Base-by-base conservation (phyloP, 2,113 vertebrate genomes). In the Coptodon bakossiorum region DNA sequence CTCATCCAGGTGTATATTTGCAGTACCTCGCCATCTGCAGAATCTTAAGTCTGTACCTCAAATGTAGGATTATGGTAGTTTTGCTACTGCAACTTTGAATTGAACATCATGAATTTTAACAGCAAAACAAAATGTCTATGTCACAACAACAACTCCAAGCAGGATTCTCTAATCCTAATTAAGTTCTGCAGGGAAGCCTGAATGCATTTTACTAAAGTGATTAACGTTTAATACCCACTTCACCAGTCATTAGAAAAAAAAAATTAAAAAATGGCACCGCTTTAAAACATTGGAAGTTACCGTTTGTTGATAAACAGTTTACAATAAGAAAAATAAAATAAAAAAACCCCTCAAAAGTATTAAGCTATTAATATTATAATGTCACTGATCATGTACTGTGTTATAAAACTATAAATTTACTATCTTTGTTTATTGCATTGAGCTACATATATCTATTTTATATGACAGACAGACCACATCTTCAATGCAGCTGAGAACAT, bases 351-450 rank as follows among this genome's bases (percentile, higher is more conserved):
- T 88, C 87, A 85, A 89, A 87, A 9, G 29, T 80, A 76, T 59
- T 29, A 63, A 85, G 80, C 66, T n/a, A 68, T 40, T 68, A 89
- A 81, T 38, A 78, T 83, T 22, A 82, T 34, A 73, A 90, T 66
- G 89, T 84, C 80, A 88, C 36, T 61, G 80, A 66, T 89, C 34
- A 22, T 22, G 45, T 87, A 85, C n/a, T 88, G 40, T 52, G 66
- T 85, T 95, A 95, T 36, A 95, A 95, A 95, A 93, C 92, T 93
- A 93, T 90, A 94, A 85, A 93, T 92, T 29, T 86, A 80, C 83
- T 80, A 84, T 73, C 43, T 85, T 31, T 88, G 79, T 38, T 93
- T 95, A 95, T 94, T 95, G 95, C 95, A 88, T 93, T 91, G 84
- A 88, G 71, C 85, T 92, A 68, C 66, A 36, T 80, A 84, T 80